Evolutionary conservation across 2,888 invertebrate genomes (phyloP), one percentile per base, ranked within the genome.

Genomic region (Carabus problematicus): DNA sequence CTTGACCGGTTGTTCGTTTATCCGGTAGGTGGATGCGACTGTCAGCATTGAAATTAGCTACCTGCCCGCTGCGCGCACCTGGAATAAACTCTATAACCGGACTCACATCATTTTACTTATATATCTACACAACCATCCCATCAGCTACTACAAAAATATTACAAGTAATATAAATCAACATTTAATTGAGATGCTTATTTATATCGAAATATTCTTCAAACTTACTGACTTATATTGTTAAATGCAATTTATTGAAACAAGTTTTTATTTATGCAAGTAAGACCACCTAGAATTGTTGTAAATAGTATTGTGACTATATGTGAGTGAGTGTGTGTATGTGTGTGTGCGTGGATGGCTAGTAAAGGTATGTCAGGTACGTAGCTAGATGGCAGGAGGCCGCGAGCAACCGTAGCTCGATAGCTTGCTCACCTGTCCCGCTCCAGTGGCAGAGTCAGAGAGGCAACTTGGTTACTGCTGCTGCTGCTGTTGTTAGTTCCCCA

Each of bases 41-140:
- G 59, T 59, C 66, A 66, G 66, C 59, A 12, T 45, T 12, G 66
- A 49, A 66, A 66, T 66, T 59, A 66, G 66, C 56, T 66, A 66
- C 66, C 66, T 66, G 66, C 47, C 45, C 66, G 63, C 63, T 45
- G 14, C 40, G 45, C 56, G 56, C 66, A 66, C 66, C 66, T 66
- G 66, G 66, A 56, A 45, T 45, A 45, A 16, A 52, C 52, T 12
- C 29, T 29, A 29, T 29, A 29, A 29, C 29, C 29, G 29, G 2
- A 6, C 29, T 29, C 29, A 29, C 29, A 29, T 29, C 6, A 29
- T 29, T 29, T 29, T 29, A 29, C 29, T 29, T 29, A 2, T 29
- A 29, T 29, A 29, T 29, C 2, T 29, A 29, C 29, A 29, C 29
- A 3, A 29, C 2, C 29, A 29, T 29, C 3, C 29, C 6, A 29